Evolutionary conservation across 2,888 invertebrate genomes (phyloP), one percentile per base, ranked within the genome.

Genomic region (Ichneumoninae sp.): DNA sequence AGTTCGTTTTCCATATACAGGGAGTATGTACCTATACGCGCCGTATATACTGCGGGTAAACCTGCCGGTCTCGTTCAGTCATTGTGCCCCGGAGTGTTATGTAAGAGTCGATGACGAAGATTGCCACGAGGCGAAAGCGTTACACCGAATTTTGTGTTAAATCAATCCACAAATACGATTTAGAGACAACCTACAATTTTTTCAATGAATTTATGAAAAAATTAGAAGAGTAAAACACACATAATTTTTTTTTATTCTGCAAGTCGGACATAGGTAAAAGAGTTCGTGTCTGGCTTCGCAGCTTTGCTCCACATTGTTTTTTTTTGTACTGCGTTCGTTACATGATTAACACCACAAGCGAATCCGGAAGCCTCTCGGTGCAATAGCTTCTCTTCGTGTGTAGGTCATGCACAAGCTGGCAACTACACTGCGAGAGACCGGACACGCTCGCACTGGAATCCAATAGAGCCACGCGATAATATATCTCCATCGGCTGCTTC

Each of bases 1-100:
- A 91, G 89, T 90, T 87, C 86, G 89, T 91, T 91, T 91, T 87
- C 91, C 91, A 91, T 91, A 89, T 91, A 91, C 87, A 91, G 82
- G 87, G 68, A 83, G 85, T 81, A 72, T 81, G 71, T 69, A 80
- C 57, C 71, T 71, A 70, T 75, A 74, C 77, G 76, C 81, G 82
- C 79, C 76, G 77, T 84, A 68, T 82, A 40, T 16, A 57, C 47
- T 19, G 36, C 54, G 50, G 36, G 13, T 68, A 52, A 60, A 69
- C 40, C 54, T 40, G 68, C 68, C 77, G 77, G 77, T 68, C 57
- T 77, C 54, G 33, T 50, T 69, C 62, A 75, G 66, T 71, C 79
- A 76, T 75, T 83, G 75, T 71, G 50, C 75, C 40, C 57, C 26
- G 22, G 13, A 47, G 8, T 66, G 16, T 83, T 80, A 66, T 19